Conservation (phyloP, 1,140 invertebrate species). For the Arion vulgaris region DNA sequence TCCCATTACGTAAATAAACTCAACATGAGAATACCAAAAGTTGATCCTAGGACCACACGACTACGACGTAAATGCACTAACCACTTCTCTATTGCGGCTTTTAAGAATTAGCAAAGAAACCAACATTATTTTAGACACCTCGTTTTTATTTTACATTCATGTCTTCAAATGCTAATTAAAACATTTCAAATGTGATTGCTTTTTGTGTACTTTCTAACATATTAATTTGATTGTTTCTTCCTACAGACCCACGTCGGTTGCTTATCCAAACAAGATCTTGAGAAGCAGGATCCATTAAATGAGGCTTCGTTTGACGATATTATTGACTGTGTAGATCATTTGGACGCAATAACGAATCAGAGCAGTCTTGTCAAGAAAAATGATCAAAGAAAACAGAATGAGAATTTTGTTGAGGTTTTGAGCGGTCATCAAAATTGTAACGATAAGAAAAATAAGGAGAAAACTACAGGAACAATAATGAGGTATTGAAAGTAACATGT, state of each 20-base stretch:
- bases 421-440: neutral
- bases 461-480: neutral
- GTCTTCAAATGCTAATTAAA: too few relatives aligned
- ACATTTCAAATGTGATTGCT: too few relatives aligned
- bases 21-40: too few relatives aligned
- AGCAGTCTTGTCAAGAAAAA: neutral
- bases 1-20: too few relatives aligned
- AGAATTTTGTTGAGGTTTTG: neutral
- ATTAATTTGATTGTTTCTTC: neutral
- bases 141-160: too few relatives aligned
- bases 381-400: neutral
- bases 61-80: too few relatives aligned
- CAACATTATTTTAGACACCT: too few relatives aligned
- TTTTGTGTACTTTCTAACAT: too few relatives aligned
- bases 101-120: too few relatives aligned
- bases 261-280: neutral
- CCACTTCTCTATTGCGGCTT: too few relatives aligned
- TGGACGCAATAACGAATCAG: neutral
- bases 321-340: neutral
- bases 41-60: too few relatives aligned
- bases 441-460: neutral
- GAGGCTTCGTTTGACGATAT: neutral
- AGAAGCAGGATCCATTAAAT: neutral
- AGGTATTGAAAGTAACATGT: neutral
- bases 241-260: slow-evolving; percentile 12